Conservation (phyloP, 2,797 vertebrate species). For the Decapterus maruadsi region DNA sequence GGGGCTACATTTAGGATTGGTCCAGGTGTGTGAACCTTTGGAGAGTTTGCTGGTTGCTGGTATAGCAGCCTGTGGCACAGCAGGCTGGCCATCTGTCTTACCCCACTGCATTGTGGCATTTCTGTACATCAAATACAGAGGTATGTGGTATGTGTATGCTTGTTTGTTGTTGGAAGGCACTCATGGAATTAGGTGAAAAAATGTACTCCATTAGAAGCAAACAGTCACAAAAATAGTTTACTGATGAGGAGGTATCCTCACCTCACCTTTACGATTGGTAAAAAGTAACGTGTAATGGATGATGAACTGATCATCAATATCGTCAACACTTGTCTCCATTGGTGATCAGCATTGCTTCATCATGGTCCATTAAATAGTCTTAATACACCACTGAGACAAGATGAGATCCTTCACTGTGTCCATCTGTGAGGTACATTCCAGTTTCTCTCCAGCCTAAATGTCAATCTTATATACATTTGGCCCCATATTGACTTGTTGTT, state of each 20-base stretch:
- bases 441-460: conserved; percentile 36
- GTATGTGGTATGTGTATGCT: background rate
- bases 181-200: background rate
- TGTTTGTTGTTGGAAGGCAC: too few relatives aligned
- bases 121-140: background rate
- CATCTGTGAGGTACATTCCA: conserved; percentile 14
- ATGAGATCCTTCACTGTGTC: conserved; percentile 5
- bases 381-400: background rate
- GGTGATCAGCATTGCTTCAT: background rate
- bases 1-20: background rate
- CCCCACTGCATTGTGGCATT: background rate
- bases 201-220: background rate
- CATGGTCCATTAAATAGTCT: background rate
- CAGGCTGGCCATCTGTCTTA: background rate
- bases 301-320: too few relatives aligned
- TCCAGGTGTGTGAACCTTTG: background rate
- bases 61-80: background rate
- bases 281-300: too few relatives aligned
- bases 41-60: background rate
- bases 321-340: too few relatives aligned
- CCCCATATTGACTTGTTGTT: conserved; percentile 44
- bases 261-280: background rate
- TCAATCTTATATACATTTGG: conserved; percentile 43
- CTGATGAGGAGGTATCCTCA: background rate
- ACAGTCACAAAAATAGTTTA: background rate